phyloP scores from a whole-genome alignment of 2,888 invertebrate species.

The Epiblema foenella region DNA sequence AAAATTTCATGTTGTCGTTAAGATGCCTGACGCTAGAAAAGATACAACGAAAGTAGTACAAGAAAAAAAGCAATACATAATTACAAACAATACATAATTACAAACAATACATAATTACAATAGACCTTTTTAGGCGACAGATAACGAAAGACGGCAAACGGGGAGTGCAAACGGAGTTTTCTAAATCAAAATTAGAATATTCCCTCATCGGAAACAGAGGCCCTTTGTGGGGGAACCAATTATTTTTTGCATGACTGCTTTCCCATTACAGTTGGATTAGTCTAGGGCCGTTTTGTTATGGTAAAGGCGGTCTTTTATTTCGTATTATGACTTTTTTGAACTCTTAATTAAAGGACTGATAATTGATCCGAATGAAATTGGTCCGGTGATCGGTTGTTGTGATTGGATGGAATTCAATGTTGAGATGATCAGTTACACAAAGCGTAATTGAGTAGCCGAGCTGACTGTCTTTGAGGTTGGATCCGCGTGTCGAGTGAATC shows the following conservation, averaged over 20 bases:
- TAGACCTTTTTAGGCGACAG: neutral
- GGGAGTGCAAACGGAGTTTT: slow-evolving; percentile 31
- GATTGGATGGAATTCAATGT: neutral
- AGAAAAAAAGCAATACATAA: neutral
- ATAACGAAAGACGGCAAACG: slow-evolving; percentile 19
- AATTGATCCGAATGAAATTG: slow-evolving; percentile 7
- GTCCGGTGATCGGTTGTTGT: slow-evolving; percentile 7
- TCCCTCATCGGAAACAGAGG: slow-evolving; percentile 67
- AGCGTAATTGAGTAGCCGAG: no score
- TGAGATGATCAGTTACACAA: neutral
- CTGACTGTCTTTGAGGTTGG: neutral
- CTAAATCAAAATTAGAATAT: slow-evolving; percentile 58
- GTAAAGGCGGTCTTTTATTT: slow-evolving; percentile 55
- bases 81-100: neutral
- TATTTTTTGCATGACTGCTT: slow-evolving; percentile 77
- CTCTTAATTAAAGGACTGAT: slow-evolving; percentile 24
- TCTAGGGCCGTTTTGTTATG: slow-evolving; percentile 66
- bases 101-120: neutral
- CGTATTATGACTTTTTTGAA: slow-evolving; percentile 48
- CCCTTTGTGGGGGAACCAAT: slow-evolving; percentile 74
- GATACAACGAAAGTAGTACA: neutral
- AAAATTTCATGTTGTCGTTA: no score
- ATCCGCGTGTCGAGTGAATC: neutral
- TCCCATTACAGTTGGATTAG: slow-evolving; percentile 73
- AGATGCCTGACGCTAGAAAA: no score